Evolutionary conservation across 2,113 vertebrate genomes (phyloP).

Genomic region (Cebus imitator): DNA sequence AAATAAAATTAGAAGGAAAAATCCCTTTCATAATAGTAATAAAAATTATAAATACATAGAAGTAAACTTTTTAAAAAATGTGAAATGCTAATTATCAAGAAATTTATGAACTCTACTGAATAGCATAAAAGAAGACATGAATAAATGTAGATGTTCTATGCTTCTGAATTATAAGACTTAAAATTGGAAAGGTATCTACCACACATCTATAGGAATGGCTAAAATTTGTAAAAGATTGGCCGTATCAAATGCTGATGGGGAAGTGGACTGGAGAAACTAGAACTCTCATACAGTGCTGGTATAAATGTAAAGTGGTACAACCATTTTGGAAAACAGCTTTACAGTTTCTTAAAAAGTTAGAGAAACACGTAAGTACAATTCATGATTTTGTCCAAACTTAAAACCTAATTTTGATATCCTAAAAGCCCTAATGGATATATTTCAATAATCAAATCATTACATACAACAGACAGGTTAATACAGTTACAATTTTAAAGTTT

Average conservation of each 20-base stretch:
- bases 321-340: not conserved
- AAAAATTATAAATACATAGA: not conserved
- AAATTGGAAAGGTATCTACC: not conserved
- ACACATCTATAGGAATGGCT: not conserved
- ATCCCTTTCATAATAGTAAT: not conserved
- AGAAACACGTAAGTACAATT: not conserved
- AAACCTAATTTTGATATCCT: not conserved
- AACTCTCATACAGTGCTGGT: not conserved
- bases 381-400: not conserved
- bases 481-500: not conserved
- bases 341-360: slow-evolving; percentile 20
- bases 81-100: not conserved
- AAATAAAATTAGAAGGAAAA: slow-evolving; percentile 25
- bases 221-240: not conserved
- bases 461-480: not conserved
- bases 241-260: not conserved
- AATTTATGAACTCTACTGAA: not conserved
- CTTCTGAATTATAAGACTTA: not conserved
- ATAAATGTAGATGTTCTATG: not conserved
- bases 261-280: not conserved
- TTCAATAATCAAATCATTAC: not conserved
- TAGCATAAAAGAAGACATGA: not conserved
- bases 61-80: not conserved
- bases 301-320: not conserved
- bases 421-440: not conserved